phyloP scores from a whole-genome alignment of 2,113 vertebrate species.

The Elanoides forficatus region DNA sequence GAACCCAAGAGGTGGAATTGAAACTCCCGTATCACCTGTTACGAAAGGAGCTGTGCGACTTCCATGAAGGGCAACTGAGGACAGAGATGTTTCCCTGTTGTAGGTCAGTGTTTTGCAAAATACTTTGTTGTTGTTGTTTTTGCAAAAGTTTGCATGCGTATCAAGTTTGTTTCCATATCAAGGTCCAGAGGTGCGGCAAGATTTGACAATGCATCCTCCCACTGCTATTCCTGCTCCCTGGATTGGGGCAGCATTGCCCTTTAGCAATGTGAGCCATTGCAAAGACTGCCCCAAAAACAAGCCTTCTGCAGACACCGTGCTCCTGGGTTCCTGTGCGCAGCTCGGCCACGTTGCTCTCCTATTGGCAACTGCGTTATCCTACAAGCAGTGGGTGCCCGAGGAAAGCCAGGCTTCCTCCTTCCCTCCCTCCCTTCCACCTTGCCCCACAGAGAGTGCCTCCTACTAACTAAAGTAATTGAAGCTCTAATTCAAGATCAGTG shows the following conservation, averaged over 20 bases:
- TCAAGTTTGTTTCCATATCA: background rate
- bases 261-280: background rate
- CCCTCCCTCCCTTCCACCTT: background rate
- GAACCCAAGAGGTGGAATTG: background rate
- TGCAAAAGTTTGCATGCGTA: background rate
- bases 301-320: background rate
- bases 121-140: background rate
- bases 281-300: background rate
- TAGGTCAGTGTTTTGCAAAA: background rate
- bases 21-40: background rate
- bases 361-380: fast-evolving
- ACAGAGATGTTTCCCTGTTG: background rate
- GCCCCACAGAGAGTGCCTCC: background rate
- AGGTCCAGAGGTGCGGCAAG: background rate
- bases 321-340: background rate
- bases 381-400: background rate
- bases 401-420: background rate
- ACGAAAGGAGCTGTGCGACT: background rate
- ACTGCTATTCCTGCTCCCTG: background rate
- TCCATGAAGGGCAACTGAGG: background rate
- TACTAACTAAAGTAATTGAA: background rate
- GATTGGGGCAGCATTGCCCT: background rate
- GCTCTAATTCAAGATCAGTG: background rate
- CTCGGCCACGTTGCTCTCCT: fast-evolving
- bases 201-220: background rate